These are phyloP conservation scores for Silurus lanzhouensis DNA, from an alignment of 2,797 vertebrate genomes.

Conservation along the genomic window DNA sequence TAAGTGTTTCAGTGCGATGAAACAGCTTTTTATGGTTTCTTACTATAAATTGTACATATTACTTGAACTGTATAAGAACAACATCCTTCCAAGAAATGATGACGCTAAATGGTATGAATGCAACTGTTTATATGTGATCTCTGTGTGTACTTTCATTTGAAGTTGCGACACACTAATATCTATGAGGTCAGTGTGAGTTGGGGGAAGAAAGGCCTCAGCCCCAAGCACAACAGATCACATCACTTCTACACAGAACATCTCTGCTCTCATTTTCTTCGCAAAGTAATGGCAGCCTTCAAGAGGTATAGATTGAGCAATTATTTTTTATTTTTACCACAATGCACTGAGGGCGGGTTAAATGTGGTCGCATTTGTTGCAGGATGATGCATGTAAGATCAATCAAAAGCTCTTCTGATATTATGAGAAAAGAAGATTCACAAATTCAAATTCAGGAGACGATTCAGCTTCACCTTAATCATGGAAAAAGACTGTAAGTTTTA, in stretches of 20 bases:
- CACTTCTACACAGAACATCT: constrained; percentile 68
- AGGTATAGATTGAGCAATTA: constrained; percentile 50
- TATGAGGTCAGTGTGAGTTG: constrained; percentile 68
- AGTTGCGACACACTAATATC: constrained; percentile 74
- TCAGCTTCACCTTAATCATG: constrained; percentile 58
- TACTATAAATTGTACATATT: background rate
- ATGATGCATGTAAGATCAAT: constrained; percentile 49
- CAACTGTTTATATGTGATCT: background rate
- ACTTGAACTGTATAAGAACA: too few relatives aligned
- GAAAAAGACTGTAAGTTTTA: constrained; percentile 64
- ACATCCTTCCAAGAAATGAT: background rate
- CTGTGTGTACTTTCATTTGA: constrained; percentile 4
- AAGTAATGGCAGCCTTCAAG: constrained; percentile 61
- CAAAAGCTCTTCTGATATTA: constrained; percentile 52
- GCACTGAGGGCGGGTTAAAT: background rate
- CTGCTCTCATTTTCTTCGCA: constrained; percentile 66
- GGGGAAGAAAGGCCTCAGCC: constrained; percentile 67
- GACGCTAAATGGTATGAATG: background rate
- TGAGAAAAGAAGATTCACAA: constrained; percentile 60
- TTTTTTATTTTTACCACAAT: background rate
- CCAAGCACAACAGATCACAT: constrained; percentile 65
- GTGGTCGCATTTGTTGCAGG: constrained; percentile 53
- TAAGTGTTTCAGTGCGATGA: background rate
- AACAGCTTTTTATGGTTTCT: background rate
- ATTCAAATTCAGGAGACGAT: constrained; percentile 64